Conservation (phyloP, 2,797 vertebrate genomes). For the Molossus molossus region DNA sequence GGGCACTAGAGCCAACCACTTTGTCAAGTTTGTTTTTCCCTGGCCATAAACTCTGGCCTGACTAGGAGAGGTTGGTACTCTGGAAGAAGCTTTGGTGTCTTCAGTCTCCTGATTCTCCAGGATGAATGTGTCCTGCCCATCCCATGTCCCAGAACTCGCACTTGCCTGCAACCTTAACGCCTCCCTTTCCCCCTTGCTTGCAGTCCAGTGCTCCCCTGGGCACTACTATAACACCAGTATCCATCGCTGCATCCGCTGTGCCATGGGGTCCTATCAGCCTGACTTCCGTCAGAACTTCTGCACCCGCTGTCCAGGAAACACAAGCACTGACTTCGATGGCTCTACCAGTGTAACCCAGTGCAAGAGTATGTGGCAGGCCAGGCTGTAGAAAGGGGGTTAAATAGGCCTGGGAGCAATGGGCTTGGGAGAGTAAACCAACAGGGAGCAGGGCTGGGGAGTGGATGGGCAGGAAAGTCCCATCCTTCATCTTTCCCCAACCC, state of each 20-base stretch:
- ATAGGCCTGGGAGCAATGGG: not conserved
- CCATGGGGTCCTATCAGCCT: slow-evolving; percentile 96
- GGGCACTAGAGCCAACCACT: not conserved
- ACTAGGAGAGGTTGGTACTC: not conserved
- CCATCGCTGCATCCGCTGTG: slow-evolving; percentile 98
- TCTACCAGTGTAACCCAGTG: slow-evolving; percentile 98
- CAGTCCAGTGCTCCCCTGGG: slow-evolving; percentile 97
- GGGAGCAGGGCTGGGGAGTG: not conserved
- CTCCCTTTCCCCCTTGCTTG: slow-evolving; percentile 62
- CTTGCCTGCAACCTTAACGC: not conserved
- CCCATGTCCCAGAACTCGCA: not conserved
- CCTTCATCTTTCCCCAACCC: not conserved
- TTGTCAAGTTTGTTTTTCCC: not conserved
- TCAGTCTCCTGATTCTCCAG: not conserved
- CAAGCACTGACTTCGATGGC: slow-evolving; percentile 98
- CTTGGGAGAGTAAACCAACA: not conserved
- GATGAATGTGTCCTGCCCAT: not conserved
- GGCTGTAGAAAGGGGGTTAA: not conserved
- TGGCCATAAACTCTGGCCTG: not conserved
- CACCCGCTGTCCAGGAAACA: slow-evolving; percentile 97
- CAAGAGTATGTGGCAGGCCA: slow-evolving; percentile 94
- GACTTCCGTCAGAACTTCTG: slow-evolving; percentile 99
- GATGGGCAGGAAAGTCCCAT: not conserved
- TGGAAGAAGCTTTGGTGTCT: not conserved
- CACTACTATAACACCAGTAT: slow-evolving; percentile 98